Evolutionary conservation across 2,797 vertebrate species (phyloP).

Genomic region (Lutjanus argentimaculatus): DNA sequence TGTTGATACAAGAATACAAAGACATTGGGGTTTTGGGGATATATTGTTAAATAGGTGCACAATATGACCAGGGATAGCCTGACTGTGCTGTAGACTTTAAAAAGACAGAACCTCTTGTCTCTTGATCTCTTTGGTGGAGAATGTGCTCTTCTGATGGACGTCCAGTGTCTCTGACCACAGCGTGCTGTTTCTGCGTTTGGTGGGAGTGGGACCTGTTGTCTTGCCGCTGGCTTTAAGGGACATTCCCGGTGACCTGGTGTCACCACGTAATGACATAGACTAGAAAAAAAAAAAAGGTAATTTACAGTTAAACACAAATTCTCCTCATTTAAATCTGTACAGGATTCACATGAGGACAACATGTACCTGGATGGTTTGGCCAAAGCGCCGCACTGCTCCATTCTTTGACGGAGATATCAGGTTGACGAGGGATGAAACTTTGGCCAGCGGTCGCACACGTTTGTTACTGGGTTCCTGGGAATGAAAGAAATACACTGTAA

Average conservation of each 20-base stretch:
- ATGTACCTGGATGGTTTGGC: slow-evolving; percentile 95
- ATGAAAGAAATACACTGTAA: slow-evolving; percentile 14
- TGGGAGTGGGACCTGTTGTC: slow-evolving; percentile 90
- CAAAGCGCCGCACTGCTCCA: slow-evolving; percentile 95
- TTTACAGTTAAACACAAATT: slow-evolving; percentile 4
- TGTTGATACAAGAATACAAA: no score
- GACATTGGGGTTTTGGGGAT: no score
- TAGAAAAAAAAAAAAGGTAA: slow-evolving; percentile 52
- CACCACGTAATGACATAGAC: slow-evolving; percentile 93
- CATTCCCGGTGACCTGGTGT: slow-evolving; percentile 91
- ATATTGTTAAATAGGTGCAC: no score
- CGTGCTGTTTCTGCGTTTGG: slow-evolving; percentile 93
- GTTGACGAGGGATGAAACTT: slow-evolving; percentile 97
- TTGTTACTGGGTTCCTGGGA: slow-evolving; percentile 95
- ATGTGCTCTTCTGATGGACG: slow-evolving; percentile 91
- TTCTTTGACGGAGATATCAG: slow-evolving; percentile 98
- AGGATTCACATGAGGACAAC: background rate
- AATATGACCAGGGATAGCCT: background rate
- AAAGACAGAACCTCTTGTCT: slow-evolving; percentile 92
- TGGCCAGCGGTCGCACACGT: slow-evolving; percentile 92
- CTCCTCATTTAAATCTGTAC: background rate
- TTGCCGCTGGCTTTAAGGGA: slow-evolving; percentile 89
- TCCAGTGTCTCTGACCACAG: slow-evolving; percentile 97
- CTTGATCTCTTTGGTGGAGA: slow-evolving; percentile 96
- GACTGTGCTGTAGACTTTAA: background rate